These are phyloP conservation scores for Tribolium freemani DNA, from an alignment of 2,888 invertebrate genomes.

Conservation along the genomic window DNA sequence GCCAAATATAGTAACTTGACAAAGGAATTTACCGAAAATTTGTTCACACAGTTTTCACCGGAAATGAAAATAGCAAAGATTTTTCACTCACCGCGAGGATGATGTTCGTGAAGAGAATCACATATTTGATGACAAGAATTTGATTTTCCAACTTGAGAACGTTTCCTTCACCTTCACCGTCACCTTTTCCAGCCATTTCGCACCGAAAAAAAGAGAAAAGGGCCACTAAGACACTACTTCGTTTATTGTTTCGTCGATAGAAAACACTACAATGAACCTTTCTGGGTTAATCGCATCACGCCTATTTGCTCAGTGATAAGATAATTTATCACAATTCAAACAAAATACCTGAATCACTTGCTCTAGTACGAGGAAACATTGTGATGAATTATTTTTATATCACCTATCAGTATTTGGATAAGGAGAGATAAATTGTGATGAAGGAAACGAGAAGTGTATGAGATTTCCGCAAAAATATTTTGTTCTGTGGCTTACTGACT, in stretches of 20 bases:
- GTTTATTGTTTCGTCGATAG: slow-evolving; percentile 10
- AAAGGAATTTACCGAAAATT: background rate
- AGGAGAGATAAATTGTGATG: background rate
- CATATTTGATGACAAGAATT: slow-evolving; percentile 86
- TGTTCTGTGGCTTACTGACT: too few species aligned
- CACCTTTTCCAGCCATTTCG: slow-evolving; percentile 73
- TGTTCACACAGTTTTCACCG: background rate
- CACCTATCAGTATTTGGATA: slow-evolving; percentile 4
- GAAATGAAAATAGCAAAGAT: slow-evolving; percentile 1
- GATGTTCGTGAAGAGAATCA: slow-evolving; percentile 85
- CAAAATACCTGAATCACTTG: slow-evolving; percentile 44
- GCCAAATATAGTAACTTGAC: background rate
- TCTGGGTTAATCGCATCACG: slow-evolving; percentile 51
- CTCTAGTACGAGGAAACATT: slow-evolving; percentile 11
- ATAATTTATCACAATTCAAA: slow-evolving; percentile 48
- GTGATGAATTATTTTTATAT: slow-evolving; percentile 11
- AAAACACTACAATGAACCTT: slow-evolving; percentile 43
- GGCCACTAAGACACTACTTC: slow-evolving; percentile 5
- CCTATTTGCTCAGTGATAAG: slow-evolving; percentile 57
- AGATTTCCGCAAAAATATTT: background rate
- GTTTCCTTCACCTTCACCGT: slow-evolving; percentile 71
- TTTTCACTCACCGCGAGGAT: slow-evolving; percentile 80
- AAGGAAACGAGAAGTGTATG: background rate
- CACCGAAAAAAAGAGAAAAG: slow-evolving; percentile 28
- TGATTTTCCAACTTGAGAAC: slow-evolving; percentile 79